Evolutionary conservation across 2,888 invertebrate species (phyloP).

Genomic region (Tryphoninae sp.): DNA sequence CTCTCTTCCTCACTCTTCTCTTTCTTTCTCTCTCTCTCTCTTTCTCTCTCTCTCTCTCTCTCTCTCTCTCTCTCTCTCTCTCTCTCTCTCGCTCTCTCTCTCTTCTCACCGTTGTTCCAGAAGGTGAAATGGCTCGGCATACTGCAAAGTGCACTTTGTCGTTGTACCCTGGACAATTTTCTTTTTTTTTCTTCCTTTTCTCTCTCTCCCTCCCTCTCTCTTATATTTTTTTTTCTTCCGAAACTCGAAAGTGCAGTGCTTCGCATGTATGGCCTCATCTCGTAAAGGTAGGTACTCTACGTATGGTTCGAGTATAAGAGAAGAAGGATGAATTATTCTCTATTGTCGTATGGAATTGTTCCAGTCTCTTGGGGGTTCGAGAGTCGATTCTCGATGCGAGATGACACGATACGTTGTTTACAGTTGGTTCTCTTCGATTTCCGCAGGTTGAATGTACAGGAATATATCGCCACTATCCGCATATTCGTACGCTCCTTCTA

Average conservation of each 20-base stretch:
- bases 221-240: neutral
- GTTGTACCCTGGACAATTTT: conserved; percentile 21
- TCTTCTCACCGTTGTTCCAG: conserved; percentile 1
- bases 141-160: conserved; percentile 47
- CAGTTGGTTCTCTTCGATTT: conserved; percentile 38
- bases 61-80: neutral
- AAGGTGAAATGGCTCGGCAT: conserved; percentile 23
- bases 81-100: conserved; percentile 11
- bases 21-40: conserved; percentile 4
- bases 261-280: neutral
- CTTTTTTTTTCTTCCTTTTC: neutral
- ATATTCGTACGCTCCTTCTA: conserved; percentile 63
- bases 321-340: conserved; percentile 53
- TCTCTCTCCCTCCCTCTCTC: too few species aligned
- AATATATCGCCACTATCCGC: conserved; percentile 2
- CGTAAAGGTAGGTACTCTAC: conserved; percentile 17
- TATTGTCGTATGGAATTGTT: conserved; percentile 48
- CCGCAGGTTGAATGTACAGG: neutral
- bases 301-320: conserved; percentile 36
- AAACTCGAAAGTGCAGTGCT: conserved; percentile 10
- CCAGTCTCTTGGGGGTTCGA: conserved; percentile 13
- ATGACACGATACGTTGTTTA: conserved; percentile 40
- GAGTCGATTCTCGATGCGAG: conserved; percentile 31
- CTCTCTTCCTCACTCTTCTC: neutral
- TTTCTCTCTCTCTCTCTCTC: conserved; percentile 2